phyloP scores from a whole-genome alignment of 1,140 invertebrate genomes.

The Teleopsis dalmanni region DNA sequence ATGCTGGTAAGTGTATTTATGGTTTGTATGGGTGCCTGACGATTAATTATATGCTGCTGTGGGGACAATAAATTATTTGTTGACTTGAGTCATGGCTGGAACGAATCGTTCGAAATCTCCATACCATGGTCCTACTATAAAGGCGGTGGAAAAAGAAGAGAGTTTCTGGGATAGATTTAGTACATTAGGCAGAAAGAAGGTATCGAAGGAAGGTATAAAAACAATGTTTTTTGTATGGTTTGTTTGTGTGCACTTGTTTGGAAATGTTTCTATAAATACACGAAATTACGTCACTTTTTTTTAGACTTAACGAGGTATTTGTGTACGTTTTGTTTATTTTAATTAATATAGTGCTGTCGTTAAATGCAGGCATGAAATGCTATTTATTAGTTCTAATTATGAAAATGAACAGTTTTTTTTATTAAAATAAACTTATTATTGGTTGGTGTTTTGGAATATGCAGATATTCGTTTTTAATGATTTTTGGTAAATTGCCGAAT shows the following conservation, averaged over 20 bases:
- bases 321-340: background rate
- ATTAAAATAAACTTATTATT: background rate
- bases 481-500: background rate
- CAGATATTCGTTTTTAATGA: background rate
- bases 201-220: slow-evolving; percentile 83
- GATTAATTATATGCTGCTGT: too few species aligned
- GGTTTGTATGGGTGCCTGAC: too few species aligned
- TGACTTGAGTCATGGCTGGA: too few species aligned
- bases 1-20: too few species aligned
- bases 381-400: too few species aligned
- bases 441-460: too few species aligned
- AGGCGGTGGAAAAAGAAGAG: slow-evolving; percentile 74
- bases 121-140: slow-evolving; percentile 47
- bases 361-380: background rate
- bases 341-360: background rate
- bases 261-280: background rate
- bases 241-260: background rate
- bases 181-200: slow-evolving; percentile 83
- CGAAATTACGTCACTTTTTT: background rate
- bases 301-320: background rate
- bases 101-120: slow-evolving; percentile 55
- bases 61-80: too few species aligned
- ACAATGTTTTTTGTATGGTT: background rate
- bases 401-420: background rate
- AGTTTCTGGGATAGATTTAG: slow-evolving; percentile 93